These are phyloP conservation scores for Apoderus coryli DNA, from an alignment of 2,888 invertebrate genomes.

Conservation along the genomic window DNA sequence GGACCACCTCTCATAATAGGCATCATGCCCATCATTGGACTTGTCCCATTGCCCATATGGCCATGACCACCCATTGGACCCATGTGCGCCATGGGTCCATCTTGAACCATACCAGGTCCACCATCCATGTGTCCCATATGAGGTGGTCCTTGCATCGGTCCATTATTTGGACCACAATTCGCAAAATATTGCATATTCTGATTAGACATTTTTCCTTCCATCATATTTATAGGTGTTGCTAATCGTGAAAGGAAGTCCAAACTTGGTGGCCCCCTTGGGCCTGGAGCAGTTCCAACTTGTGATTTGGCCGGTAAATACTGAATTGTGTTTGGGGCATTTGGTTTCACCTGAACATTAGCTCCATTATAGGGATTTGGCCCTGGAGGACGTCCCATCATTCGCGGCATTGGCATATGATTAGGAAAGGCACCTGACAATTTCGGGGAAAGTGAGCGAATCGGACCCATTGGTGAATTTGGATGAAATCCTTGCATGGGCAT, in stretches of 20 bases:
- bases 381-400: slow-evolving; percentile 46
- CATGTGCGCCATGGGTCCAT: slow-evolving; percentile 37
- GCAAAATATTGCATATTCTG: slow-evolving; percentile 62
- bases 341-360: slow-evolving; percentile 84
- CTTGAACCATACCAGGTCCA: slow-evolving; percentile 26
- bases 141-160: slow-evolving; percentile 21
- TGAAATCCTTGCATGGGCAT: slow-evolving; percentile 32
- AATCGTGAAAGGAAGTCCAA: slow-evolving; percentile 81
- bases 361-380: slow-evolving; percentile 53
- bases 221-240: slow-evolving; percentile 64
- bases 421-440: slow-evolving; percentile 46
- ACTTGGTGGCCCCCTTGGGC: slow-evolving; percentile 76
- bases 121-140: slow-evolving; percentile 36
- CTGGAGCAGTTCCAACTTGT: slow-evolving; percentile 60
- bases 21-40: slow-evolving; percentile 32
- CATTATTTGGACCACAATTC: slow-evolving; percentile 39
- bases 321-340: slow-evolving; percentile 94
- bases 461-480: slow-evolving; percentile 29
- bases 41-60: slow-evolving; percentile 30
- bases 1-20: slow-evolving; percentile 27
- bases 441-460: slow-evolving; percentile 44
- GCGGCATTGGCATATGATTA: slow-evolving; percentile 34
- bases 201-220: slow-evolving; percentile 55
- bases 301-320: slow-evolving; percentile 94
- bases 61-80: slow-evolving; percentile 31